Evolutionary conservation across 2,797 vertebrate species (phyloP), one percentile per base, ranked within the genome.

Genomic region (Vespertilio murinus): DNA sequence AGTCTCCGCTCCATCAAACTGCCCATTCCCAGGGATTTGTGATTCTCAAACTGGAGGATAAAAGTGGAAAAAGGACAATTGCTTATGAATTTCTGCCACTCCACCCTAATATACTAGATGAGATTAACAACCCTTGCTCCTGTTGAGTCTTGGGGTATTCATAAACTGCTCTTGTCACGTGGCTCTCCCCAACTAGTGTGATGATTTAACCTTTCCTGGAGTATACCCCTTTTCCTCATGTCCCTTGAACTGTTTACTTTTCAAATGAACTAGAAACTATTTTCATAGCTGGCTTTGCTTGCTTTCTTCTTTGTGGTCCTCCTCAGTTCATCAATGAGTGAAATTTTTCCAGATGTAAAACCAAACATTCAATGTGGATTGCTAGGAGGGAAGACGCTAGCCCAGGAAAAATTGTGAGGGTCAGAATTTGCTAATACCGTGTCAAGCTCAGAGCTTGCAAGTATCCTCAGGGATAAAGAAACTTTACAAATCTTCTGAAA

Each of bases 191-290:
- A 79, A 38, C 45, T 13, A 94, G 81, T 74, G 67, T 47, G 70
- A 93, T 16, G 54, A 88, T 79, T 95, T 64, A 22, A 23, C 73
- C 67, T 45, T 89, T 89, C 96, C 93, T 45, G 54, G 52, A 56
- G 35, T 47, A 12, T 18, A 65, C 13, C 35, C 42, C 67, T 85
- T 80, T 28, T 33, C 20, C 61, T 88, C 87, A 73, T 59, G 40
- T 14, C 83, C 65, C 90, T 56, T 64, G 42, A 88, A 91, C 74
- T 81, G 28, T 56, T 47, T 11, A 64, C 77, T 94, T 90, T 16
- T 88, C 94, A 91, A 86, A 94, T 95, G 97, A 97, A 97, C 91
- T 89, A 85, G 73, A 56, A 95, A 87, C 25, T 96, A 94, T 94
- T 97, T 94, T 54, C 94, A 96, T 69, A 95, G 92, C 81, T 4